Evolutionary conservation across 2,797 vertebrate species (phyloP).

Genomic region (Novumbra hubbsi): DNA sequence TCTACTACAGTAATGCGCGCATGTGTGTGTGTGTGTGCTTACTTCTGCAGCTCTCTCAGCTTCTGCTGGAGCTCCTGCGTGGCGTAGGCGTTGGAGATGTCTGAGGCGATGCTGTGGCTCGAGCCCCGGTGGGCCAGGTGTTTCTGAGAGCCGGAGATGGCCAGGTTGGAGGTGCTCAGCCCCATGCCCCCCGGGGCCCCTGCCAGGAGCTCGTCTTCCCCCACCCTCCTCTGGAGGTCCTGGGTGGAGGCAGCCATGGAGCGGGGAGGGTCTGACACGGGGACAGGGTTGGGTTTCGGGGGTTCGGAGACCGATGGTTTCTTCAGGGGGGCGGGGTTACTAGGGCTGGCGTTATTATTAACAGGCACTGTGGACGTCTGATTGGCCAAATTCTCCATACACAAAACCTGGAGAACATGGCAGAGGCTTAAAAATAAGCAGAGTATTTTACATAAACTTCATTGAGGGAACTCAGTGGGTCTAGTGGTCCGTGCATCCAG

Average conservation of each 20-base stretch:
- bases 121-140: slow-evolving; percentile 80
- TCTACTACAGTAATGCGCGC: too few species aligned
- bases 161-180: slow-evolving; percentile 80
- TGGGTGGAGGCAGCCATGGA: slow-evolving; percentile 59
- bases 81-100: slow-evolving; percentile 89
- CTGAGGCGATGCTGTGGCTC: slow-evolving; percentile 96
- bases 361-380: slow-evolving; percentile 79
- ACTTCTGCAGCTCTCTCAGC: slow-evolving; percentile 87
- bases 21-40: slow-evolving; percentile 27
- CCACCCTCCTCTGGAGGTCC: slow-evolving; percentile 51
- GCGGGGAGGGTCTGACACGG: slow-evolving; percentile 40
- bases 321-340: slow-evolving; percentile 51
- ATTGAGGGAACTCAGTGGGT: too few species aligned
- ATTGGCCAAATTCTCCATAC: slow-evolving; percentile 72
- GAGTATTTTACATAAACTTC: too few species aligned
- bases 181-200: slow-evolving; percentile 50
- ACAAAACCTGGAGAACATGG: slow-evolving; percentile 75
- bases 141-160: slow-evolving; percentile 79
- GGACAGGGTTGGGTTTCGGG: slow-evolving; percentile 43
- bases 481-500: too few species aligned
- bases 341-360: slow-evolving; percentile 73
- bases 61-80: slow-evolving; percentile 89
- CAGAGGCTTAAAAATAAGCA: not conserved
- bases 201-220: slow-evolving; percentile 21
- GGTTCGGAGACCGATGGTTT: slow-evolving; percentile 43